Percentiles rank a stretch among this genome's conserved stretches.
These are phyloP conservation scores for Molorchus minor DNA, from an alignment of 2,888 invertebrate genomes.

Conservation along the genomic window DNA sequence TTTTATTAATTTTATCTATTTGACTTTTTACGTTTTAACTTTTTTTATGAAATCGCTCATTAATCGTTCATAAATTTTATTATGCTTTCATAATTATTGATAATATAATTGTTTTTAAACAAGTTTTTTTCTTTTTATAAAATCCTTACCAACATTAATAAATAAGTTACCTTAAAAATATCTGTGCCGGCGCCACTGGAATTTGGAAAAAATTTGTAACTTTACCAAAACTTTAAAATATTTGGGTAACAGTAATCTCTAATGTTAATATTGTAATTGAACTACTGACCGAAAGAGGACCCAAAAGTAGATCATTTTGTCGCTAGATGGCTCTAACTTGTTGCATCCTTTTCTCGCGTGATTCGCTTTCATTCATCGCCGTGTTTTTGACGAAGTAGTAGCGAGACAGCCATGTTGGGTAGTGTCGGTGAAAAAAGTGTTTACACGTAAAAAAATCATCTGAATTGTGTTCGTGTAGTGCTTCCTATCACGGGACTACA, in stretches of 20 bases:
- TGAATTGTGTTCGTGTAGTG: slow-evolving; percentile 40
- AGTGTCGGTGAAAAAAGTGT: slow-evolving; percentile 53
- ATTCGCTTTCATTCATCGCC: slow-evolving; percentile 5
- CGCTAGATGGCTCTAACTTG: background rate
- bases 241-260: no score
- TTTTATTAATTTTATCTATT: slow-evolving; percentile 23
- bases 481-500: slow-evolving; percentile 46
- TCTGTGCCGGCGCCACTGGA: no score
- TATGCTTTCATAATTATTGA: slow-evolving; percentile 21
- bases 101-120: slow-evolving; percentile 1
- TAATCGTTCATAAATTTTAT: slow-evolving; percentile 19
- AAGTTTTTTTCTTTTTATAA: no score
- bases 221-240: no score
- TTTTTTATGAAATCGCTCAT: slow-evolving; percentile 4
- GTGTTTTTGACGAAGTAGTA: slow-evolving; percentile 25
- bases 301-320: no score
- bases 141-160: no score
- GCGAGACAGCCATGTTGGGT: slow-evolving; percentile 55
- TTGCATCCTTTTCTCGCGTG: background rate
- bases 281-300: no score
- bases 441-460: slow-evolving; percentile 44
- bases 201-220: no score
- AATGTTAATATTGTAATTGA: no score
- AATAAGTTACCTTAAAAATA: no score
- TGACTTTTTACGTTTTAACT: slow-evolving; percentile 13